Evolutionary conservation across 2,888 invertebrate species (phyloP).

Genomic region (Cotesia congregata): DNA sequence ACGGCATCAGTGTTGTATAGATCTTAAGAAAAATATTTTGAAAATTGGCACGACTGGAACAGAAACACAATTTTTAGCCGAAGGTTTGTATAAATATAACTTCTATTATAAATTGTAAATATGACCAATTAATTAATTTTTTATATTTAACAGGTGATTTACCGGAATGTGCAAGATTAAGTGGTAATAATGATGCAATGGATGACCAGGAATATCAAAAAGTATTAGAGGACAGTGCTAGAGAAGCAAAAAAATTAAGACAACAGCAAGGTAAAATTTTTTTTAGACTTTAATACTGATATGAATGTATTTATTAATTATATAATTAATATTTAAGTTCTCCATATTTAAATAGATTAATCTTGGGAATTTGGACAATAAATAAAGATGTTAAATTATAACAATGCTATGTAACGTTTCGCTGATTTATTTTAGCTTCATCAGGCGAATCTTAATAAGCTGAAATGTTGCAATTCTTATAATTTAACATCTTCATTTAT

Average conservation of each 20-base stretch:
- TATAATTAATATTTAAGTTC: no score
- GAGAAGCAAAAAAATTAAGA: constrained; percentile 59
- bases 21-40: constrained; percentile 88
- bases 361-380: no score
- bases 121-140: neutral
- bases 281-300: no score
- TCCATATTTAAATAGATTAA: no score
- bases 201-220: constrained; percentile 81
- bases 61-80: constrained; percentile 89
- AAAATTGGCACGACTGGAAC: constrained; percentile 95
- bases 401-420: no score
- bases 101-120: neutral
- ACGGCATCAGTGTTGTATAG: constrained; percentile 96
- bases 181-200: constrained; percentile 77
- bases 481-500: no score
- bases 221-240: constrained; percentile 80
- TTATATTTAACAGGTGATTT: constrained; percentile 70
- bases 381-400: no score
- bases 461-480: no score
- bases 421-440: no score
- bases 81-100: constrained; percentile 72
- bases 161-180: constrained; percentile 88
- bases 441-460: no score
- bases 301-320: no score
- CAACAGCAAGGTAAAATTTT: constrained; percentile 57